phyloP scores from a whole-genome alignment of 2,888 invertebrate species.

The Philereme vetulata region DNA sequence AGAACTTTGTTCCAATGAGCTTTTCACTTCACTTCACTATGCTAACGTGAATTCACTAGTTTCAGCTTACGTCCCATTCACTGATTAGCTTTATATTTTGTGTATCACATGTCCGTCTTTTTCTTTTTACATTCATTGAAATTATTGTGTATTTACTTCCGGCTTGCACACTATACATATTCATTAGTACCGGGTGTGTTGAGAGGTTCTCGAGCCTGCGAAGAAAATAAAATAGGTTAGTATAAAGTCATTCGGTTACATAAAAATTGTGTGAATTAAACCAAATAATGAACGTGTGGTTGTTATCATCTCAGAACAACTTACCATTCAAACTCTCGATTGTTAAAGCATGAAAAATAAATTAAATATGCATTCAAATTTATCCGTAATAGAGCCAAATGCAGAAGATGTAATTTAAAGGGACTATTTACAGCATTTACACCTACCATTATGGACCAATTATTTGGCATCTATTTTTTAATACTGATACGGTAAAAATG shows the following conservation, averaged over 20 bases:
- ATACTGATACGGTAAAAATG: constrained; percentile 85
- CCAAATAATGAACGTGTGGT: neutral
- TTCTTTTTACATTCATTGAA: constrained; percentile 80
- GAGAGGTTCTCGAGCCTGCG: constrained; percentile 92
- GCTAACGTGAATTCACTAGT: constrained; percentile 67
- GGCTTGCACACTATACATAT: constrained; percentile 86
- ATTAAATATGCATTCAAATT: constrained; percentile 65
- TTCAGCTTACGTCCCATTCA: constrained; percentile 69
- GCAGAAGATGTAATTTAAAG: constrained; percentile 48
- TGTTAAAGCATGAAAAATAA: constrained; percentile 80
- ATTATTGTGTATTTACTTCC: constrained; percentile 79
- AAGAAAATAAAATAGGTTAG: constrained; percentile 58
- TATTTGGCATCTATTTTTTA: constrained; percentile 79
- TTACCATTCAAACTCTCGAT: constrained; percentile 77
- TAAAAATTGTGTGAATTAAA: neutral
- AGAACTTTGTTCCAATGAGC: constrained; percentile 67
- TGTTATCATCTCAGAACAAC: constrained; percentile 48
- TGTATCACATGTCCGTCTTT: constrained; percentile 80
- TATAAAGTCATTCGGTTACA: neutral
- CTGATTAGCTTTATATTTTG: constrained; percentile 73
- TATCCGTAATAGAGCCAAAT: constrained; percentile 54
- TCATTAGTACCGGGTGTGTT: constrained; percentile 91
- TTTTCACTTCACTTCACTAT: constrained; percentile 68
- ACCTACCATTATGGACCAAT: constrained; percentile 70
- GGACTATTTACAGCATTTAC: constrained; percentile 77